Base-by-base conservation (phyloP, 2,888 invertebrate genomes). In the Eristalis pertinax region DNA sequence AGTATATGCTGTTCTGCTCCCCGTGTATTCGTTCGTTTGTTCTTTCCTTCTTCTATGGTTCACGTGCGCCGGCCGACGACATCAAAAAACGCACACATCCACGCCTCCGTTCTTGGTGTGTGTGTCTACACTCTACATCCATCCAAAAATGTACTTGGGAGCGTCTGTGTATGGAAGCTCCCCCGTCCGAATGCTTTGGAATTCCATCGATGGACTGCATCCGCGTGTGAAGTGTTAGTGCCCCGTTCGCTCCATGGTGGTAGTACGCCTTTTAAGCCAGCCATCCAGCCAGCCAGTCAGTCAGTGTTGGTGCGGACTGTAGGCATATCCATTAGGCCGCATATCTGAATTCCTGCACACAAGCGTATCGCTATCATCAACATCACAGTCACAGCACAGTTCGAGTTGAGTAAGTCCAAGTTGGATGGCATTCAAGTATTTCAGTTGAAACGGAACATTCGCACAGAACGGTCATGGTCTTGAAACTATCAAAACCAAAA, bases 371-470 rank as follows among this genome's bases (percentile, higher is more conserved):
- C 1, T 22, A 77, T 64, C 82, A 86, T 72, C 86, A 75, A 63
- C 56, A 82, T 78, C 76, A 74, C 26, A 24, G 26, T 68, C 79
- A 81, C 81, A 81, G 81, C 78, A 86, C 82, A 82, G 74, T 92
- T 92, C 91, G 91, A 91, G 91, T 92, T 92, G 92, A 90, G 92
- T 91, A 91, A 92, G 92, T 92, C 92, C 91, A 90, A 90, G 75
- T 84, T 81, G 88, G 90, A 90, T 90, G 90, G 90, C 89, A 90
- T 90, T 89, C 89, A 89, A 90, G 89, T 89, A 89, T 91, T 91
- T 92, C 92, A 92, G 92, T 92, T 91, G 91, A 92, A 92, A 92
- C 91, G 91, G 91, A 92, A 91, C 92, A 90, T 91, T 92, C 91
- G 91, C 91, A 91, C 90, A 90, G 91, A 90, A 90, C 92, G 92